Evolutionary conservation across 2,888 invertebrate species (phyloP), one percentile per base, ranked within the genome.

Genomic region (Oligia strigilis): DNA sequence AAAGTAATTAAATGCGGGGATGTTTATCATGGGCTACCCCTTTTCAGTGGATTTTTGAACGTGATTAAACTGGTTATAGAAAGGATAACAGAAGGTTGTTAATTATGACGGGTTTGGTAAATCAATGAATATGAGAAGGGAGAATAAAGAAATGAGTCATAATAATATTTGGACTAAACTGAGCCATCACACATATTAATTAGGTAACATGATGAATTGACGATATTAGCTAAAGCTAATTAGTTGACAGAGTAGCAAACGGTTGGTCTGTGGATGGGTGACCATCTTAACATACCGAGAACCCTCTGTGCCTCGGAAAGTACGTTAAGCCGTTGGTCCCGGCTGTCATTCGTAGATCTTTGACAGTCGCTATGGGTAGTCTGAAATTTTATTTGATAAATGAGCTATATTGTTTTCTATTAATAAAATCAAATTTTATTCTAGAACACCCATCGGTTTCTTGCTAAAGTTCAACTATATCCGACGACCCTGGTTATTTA

Each of bases 1-100:
- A 17, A 85, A 74, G 86, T 84, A 84, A 84, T 84, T 84, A 84
- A 74, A 84, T 72, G 62, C 58, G 52, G 55, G 66, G 29, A 36
- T 77, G 71, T 83, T 80, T 80, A 83, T 77, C 77, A 62, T 62
- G 13, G 40, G 40, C 13, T 66, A 46, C 62, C 43, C 29, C 36
- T 67, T 83, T 77, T 29, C 29, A 11, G 69, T 1, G 46, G 55
- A n/a, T 72, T 60, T 77, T 55, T 43, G 4, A n/a, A 46, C 58
- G 77, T 77, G 70, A 62, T 76, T 40, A 76, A 49, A 17, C 17
- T 55, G 52, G 19, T 52, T 77, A 36, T 8, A 23, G 66, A n/a
- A 43, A 23, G 3, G 1, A 29, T 72, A 43, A 52, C 43, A 23
- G 3, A 66, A 14, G 0, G 46, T 36, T 4, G 19, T 46, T 55